Base-by-base conservation (phyloP, 2,113 vertebrate species). In the Caranx ignobilis region DNA sequence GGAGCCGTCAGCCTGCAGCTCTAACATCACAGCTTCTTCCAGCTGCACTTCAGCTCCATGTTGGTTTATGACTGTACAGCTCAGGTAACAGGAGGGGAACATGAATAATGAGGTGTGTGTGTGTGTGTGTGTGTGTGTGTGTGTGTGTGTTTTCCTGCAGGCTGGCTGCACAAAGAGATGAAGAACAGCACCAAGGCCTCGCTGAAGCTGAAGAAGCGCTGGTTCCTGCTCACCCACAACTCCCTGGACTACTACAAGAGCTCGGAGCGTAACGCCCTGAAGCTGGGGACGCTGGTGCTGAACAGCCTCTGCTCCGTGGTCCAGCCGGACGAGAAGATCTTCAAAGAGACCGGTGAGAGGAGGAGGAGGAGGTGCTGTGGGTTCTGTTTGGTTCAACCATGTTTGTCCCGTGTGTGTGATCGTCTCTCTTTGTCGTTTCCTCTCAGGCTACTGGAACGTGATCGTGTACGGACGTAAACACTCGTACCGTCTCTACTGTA, bases 241-340 rank as follows among this genome's bases (percentile, higher is more conserved):
- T 99, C 98, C 50, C 92, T 99, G 90, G 98, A 99, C 87, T 99
- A 98, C 90, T 99, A 99, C 82, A 98, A 97, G 94, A 99, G 96
- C 91, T 98, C 97, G 0, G 98, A 99, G 91, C 96, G 97, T 56
- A 96, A 94, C 0, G 94, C 97, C 1, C 88, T 97, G 78, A 99
- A 99, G 79, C 82, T 99, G 90, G 97, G 98, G 19, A 97, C 98
- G 0, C 87, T 99, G 90, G 97, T 99, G 79, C 96, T 99, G 41
- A 99, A 97, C 90, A 99, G 97, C 89, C 96, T 99, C 71, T 99
- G 98, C 87, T 98, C 98, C 0, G 97, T 99, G 4, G 95, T 96
- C 16, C 96, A 95, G 41, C 97, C 97, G 0, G 98, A 98, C 0
- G 98, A 99, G 75, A 98, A 96, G 92, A 92, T 97, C 87, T 98